Evolutionary conservation across 1,140 invertebrate species (phyloP), one percentile per base, ranked within the genome.

Genomic region (Cotesia chilonis): DNA sequence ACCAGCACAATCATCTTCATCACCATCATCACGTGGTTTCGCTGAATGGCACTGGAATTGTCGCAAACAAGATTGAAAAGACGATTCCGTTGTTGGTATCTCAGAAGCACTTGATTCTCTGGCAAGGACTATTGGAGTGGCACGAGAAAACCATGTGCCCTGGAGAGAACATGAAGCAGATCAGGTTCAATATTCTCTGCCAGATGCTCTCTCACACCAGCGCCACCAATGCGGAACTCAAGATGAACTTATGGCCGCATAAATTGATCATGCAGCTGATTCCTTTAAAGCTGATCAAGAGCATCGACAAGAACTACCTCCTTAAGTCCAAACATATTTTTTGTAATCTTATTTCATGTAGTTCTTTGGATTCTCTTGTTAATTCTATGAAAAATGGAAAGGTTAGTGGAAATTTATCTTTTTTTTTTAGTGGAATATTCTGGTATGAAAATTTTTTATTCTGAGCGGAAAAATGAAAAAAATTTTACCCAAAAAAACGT

Each of bases 261-360:
- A 97, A 96, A 83, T 83, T 98, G 10, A 90, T 96, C 55, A 96
- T 98, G 94, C 96, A 98, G 82, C 82, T 98, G 65, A 95, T 98
- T 91, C 96, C 96, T 0, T 96, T 96, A 82, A 91, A 93, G 77
- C 85, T 98, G 57, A 94, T 97, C 76, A 94, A 94, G 71, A 95
- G 91, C 83, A 94, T 96, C 77, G 95, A 95, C 0, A 93, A 94
- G 0, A 89, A 92, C 70, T 95, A 94, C 82, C 89, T 98, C 1
- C 95, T 95, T 82, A 94, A 96, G 86, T 94, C 94, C 28, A 94
- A 95, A 80, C 94, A 94, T 3, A 94, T 96, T 61, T 86, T 94
- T 6, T 95, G 96, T 84, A 92, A 95, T 85, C 91, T 91, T 2
- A 85, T 85, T 0, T 88, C 86, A 0, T 93, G 93, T 75, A 94